Base-by-base conservation (phyloP, 2,797 vertebrate genomes). In the Microctenopoma stevenorrisi region DNA sequence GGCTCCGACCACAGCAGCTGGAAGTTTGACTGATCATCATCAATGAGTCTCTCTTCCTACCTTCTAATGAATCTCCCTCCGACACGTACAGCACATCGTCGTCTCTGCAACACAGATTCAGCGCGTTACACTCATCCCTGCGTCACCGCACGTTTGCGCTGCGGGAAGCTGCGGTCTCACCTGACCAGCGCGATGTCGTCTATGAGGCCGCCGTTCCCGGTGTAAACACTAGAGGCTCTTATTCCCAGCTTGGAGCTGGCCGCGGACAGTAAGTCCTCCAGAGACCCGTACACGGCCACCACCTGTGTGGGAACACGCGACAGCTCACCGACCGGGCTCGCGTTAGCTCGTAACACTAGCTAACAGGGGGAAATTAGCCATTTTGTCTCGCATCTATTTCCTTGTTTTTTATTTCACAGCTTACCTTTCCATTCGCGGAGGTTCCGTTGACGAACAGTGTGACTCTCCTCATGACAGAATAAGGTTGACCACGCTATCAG, bases 1-100 rank as follows among this genome's bases (percentile, higher is more conserved):
- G 18, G 18, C 18, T 18, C 18, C 18, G 18, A 18, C 18, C 18
- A 18, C 18, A 18, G 18, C 18, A 18, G 18, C 18, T 18, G 18
- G 18, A 18, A 18, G 18, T 18, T 18, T 18, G 18, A 18, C 18
- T 18, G 18, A 18, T 18, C 18, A 18, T 18, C 18, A 18, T 18
- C 18, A 18, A 18, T 18, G 18, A 18, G 18, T 18, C 18, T 18
- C 18, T 18, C 18, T 18, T 43, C 94, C 93, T 65, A 96, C 96
- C 96, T 89, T 95, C 93, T 81, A 89, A 94, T 0, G 93, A 89
- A 6, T 97, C 95, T 71, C 93, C 95, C 88, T 96, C 96, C 59
- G 95, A 96, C 53, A 97, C 85, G 90, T 95, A 98, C 49, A 98
- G 84, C 72, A 97, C 95, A 49, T 97, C 96, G 72, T 98, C 96